Evolutionary conservation across 2,888 invertebrate species (phyloP), one percentile per base, ranked within the genome.

Genomic region (Aplocera efformata): DNA sequence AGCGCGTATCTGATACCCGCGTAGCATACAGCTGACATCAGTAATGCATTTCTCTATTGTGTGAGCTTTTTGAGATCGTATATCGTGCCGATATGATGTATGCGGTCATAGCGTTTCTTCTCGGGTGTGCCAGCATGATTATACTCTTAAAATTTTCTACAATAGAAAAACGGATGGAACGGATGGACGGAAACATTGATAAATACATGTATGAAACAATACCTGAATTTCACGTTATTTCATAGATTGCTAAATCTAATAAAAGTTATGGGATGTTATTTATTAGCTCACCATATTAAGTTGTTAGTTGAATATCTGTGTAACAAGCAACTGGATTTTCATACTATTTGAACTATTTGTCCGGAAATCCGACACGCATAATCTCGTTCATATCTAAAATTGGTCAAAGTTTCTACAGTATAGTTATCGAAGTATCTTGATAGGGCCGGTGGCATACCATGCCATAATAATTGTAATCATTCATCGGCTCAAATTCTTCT

Each of bases 1-100:
- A 83, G 77, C 54, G 60, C 52, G 56, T 73, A 85, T 85, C 84
- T 72, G 81, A 84, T 82, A 78, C 53, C 42, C 48, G 46, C 68
- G 72, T 78, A 70, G 63, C 55, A 60, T 44, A 55, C 70, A 64
- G 65, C 66, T 60, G 60, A 80, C 77, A 80, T 81, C 73, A 72
- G 65, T 63, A 78, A 81, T 78, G 79, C 68, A 71, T 70, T 74
- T 58, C 50, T 56, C 70, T 57, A 77, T 81, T 80, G 74, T 77
- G 59, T 57, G 54, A 49, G 50, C 53, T 63, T 63, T 68, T 69
- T 60, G 58, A 58, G 60, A 57, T 53, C 56, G 61, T 60, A 67
- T 71, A 72, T 74, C 60, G 66, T 63, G 63, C 63, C 58, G 64
- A 63, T 64, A 54, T 55, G 47, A 61, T 63, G 26, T 30, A 21